Evolutionary conservation across 2,888 invertebrate genomes (phyloP).

Genomic region (Heliconius hortense): DNA sequence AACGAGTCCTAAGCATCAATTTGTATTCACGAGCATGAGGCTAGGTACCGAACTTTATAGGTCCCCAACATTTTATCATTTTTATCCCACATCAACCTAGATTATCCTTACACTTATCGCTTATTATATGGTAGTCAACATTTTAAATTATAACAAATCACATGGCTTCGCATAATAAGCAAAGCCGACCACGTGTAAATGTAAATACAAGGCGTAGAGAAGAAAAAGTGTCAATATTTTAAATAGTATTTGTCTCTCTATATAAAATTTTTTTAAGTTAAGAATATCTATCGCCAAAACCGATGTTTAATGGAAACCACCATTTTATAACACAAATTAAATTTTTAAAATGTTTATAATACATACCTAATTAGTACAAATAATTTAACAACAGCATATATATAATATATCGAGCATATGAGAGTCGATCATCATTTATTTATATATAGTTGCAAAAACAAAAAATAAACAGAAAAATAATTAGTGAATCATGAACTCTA

Average conservation of each 20-base stretch:
- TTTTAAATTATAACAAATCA: slow-evolving; percentile 9
- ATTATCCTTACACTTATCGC: slow-evolving; percentile 50
- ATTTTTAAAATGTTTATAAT: no score
- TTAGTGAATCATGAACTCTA: neutral
- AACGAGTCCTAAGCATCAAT: slow-evolving; percentile 56
- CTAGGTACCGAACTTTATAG: slow-evolving; percentile 42
- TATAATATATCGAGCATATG: neutral
- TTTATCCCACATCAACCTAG: slow-evolving; percentile 43
- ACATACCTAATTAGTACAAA: neutral
- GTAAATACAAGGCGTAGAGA: neutral
- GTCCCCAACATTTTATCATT: slow-evolving; percentile 44
- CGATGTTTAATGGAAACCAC: neutral
- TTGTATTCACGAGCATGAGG: slow-evolving; percentile 66
- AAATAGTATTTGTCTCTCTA: neutral
- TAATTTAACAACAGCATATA: neutral
- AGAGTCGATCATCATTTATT: neutral
- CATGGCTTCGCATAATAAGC: neutral
- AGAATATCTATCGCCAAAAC: neutral
- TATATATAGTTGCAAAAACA: neutral
- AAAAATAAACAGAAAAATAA: neutral
- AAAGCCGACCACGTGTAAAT: neutral
- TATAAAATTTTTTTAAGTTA: no score
- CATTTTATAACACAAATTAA: no score
- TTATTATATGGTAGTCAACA: slow-evolving; percentile 23
- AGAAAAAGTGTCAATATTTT: neutral